Base-by-base conservation (phyloP, 2,113 vertebrate species). In the Bungarus multicinctus region DNA sequence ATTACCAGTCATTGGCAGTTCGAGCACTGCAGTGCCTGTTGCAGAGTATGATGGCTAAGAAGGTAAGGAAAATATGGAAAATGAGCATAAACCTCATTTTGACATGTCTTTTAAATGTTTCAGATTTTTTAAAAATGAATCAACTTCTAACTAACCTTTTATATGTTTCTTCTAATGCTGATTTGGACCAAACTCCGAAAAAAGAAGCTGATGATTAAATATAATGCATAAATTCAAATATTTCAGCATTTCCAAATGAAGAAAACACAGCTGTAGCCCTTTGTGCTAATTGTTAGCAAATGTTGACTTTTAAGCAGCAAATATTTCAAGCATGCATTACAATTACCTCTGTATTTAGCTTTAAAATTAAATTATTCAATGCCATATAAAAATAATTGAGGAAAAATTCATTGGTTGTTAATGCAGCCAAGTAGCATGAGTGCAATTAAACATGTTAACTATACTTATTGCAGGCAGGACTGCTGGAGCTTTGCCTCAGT, bases 1-100 rank as follows among this genome's bases (percentile, higher is more conserved):
- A 22, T 87, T 92, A 47, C 91, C 92, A 16, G 94, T 85, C 2
- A 89, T 90, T 91, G 87, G 85, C 89, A 92, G 0, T 89, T 92
- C 90, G 92, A 86, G 58, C 87, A 11, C 2, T 0, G 88, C 50
- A 64, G 34, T 30, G 5, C 45, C 10, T 52, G 0, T 1, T 45
- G 16, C 47, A 45, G 25, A 89, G 3, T 53, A 60, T 0, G 0
- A 5, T 10, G 23, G 87, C 89, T 92, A 54, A 23, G 16, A 3
- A 12, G 16, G 18, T 88, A 89, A 85, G 39, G 8, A 23, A 64
- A 94, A 45, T 27, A 39, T 30, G 50, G 52, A 34, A 58, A 85
- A 7, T 53, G 30, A 64, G 34, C 23, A 85, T 53, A 90, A 90
- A 10, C 22, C 23, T 11, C 69, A 8, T 30, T 45, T 64, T 47